Evolutionary conservation across 2,797 vertebrate species (phyloP).

Genomic region (Epinephelus awoara): DNA sequence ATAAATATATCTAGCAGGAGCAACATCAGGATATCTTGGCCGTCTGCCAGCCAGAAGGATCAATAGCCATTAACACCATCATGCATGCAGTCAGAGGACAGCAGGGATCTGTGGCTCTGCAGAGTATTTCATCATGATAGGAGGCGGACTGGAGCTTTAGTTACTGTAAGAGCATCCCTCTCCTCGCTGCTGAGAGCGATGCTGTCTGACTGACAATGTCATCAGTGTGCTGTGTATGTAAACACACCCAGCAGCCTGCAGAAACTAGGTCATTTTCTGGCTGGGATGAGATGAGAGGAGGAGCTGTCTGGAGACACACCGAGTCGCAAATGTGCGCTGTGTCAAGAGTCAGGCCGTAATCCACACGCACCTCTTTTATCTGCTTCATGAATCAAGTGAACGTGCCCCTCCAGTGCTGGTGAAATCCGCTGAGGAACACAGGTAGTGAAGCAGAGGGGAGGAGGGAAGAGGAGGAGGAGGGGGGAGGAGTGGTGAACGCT

Average conservation of each 20-base stretch:
- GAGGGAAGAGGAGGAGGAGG: neutral
- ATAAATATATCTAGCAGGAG: slow-evolving; percentile 51
- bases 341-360: slow-evolving; percentile 65
- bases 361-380: slow-evolving; percentile 61
- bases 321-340: slow-evolving; percentile 41
- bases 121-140: slow-evolving; percentile 69
- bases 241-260: slow-evolving; percentile 68
- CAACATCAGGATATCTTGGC: slow-evolving; percentile 60
- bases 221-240: slow-evolving; percentile 67
- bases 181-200: slow-evolving; percentile 43
- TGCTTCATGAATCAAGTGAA: slow-evolving; percentile 56
- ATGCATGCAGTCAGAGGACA: slow-evolving; percentile 66
- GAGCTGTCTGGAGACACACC: slow-evolving; percentile 55
- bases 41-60: slow-evolving; percentile 66
- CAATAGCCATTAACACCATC: slow-evolving; percentile 78
- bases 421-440: slow-evolving; percentile 62
- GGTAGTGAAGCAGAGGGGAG: slow-evolving; percentile 47
- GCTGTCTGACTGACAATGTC: slow-evolving; percentile 75
- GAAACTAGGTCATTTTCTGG: slow-evolving; percentile 79
- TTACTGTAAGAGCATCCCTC: slow-evolving; percentile 60
- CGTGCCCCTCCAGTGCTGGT: slow-evolving; percentile 56
- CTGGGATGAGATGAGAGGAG: slow-evolving; percentile 66
- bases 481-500: neutral
- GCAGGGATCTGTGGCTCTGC: slow-evolving; percentile 61
- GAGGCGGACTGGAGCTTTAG: slow-evolving; percentile 61